Conservation (phyloP, 2,113 vertebrate genomes). For the Oncorhynchus masou region DNA sequence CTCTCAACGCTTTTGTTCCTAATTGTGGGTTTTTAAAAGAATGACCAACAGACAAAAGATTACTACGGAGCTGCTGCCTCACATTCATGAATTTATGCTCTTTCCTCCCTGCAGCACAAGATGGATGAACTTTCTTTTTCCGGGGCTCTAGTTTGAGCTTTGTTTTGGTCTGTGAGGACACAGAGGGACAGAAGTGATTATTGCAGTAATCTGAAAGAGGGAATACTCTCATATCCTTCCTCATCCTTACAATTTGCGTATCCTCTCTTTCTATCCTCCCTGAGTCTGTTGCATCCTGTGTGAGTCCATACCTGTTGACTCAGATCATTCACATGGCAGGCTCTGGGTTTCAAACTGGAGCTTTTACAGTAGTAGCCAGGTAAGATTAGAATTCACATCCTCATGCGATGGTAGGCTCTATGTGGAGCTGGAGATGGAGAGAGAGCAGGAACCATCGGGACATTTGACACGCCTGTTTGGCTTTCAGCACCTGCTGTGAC, state of each 20-base stretch:
- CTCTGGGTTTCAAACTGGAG: background rate
- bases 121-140: constrained; percentile 42
- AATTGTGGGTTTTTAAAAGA: constrained; percentile 3
- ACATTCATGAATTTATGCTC: constrained; percentile 5
- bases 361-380: background rate
- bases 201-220: background rate
- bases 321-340: constrained; percentile 8
- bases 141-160: background rate
- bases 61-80: constrained; percentile 35
- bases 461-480: constrained; percentile 38
- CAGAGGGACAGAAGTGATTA: background rate
- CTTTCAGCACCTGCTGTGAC: constrained; percentile 34
- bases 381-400: constrained; percentile 8
- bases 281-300: background rate
- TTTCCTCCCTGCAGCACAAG: constrained; percentile 16
- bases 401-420: constrained; percentile 3
- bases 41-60: constrained; percentile 51
- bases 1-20: constrained; percentile 22
- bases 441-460: constrained; percentile 33
- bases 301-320: background rate
- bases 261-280: background rate
- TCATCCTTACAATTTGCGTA: background rate
- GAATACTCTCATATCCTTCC: background rate
- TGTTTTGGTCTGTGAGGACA: constrained; percentile 22
- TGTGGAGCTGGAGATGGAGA: constrained; percentile 16